phyloP scores from a whole-genome alignment of 2,113 vertebrate genomes.

The Catharus minimus region DNA sequence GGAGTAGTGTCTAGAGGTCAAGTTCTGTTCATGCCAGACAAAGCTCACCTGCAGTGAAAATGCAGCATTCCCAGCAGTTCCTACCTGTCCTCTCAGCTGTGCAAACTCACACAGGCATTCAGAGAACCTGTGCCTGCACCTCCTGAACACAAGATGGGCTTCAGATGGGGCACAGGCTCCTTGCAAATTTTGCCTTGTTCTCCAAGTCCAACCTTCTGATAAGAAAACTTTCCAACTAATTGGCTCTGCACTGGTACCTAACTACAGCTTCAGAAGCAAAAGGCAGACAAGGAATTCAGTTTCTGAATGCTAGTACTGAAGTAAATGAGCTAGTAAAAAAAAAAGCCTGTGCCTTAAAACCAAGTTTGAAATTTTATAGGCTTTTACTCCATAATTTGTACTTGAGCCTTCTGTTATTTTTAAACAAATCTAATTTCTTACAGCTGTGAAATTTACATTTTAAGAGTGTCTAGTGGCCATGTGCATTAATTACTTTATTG shows the following conservation, averaged over 20 bases:
- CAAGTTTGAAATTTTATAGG: constrained; percentile 66
- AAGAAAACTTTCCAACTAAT: not conserved
- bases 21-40: not conserved
- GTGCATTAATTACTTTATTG: constrained; percentile 71
- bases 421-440: constrained; percentile 74
- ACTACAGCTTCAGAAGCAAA: not conserved
- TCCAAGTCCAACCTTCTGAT: not conserved
- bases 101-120: not conserved
- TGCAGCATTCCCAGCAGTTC: not conserved
- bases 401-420: constrained; percentile 72
- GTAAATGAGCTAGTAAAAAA: constrained; percentile 1
- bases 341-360: constrained; percentile 47
- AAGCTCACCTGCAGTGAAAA: rapidly evolving
- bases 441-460: constrained; percentile 73
- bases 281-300: not conserved
- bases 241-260: not conserved
- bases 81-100: not conserved
- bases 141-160: not conserved
- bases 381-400: constrained; percentile 61
- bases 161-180: not conserved
- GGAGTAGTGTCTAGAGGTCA: not conserved
- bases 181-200: not conserved
- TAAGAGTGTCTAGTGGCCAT: constrained; percentile 71
- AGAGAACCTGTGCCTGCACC: not conserved
- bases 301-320: not conserved